phyloP scores from a whole-genome alignment of 1,140 invertebrate species.

The Nymphalis io region DNA sequence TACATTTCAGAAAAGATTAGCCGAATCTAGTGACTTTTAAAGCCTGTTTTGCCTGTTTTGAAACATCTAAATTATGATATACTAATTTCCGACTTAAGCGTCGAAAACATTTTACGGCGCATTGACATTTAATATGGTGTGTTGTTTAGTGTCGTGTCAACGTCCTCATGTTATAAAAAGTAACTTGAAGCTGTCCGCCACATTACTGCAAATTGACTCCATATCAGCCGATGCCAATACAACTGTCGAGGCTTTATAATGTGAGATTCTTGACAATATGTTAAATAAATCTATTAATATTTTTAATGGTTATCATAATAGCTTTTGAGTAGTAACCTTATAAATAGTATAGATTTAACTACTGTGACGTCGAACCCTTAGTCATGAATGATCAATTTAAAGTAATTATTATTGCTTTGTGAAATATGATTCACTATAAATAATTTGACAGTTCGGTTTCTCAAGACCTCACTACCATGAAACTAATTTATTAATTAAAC shows the following conservation, averaged over 20 bases:
- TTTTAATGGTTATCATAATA: constrained; percentile 13
- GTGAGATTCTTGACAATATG: constrained; percentile 30
- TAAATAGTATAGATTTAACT: constrained; percentile 11
- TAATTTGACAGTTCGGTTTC: constrained; percentile 21
- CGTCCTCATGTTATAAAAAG: constrained; percentile 69
- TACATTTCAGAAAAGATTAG: neutral
- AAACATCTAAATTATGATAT: constrained; percentile 10
- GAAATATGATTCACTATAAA: constrained; percentile 29
- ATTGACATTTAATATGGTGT: constrained; percentile 55
- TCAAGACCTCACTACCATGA: constrained; percentile 26
- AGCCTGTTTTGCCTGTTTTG: constrained; percentile 11
- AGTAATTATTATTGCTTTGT: constrained; percentile 30
- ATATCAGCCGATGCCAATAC: constrained; percentile 54
- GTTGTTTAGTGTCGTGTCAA: constrained; percentile 64
- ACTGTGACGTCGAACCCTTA: constrained; percentile 1
- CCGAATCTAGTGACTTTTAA: neutral
- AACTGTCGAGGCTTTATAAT: constrained; percentile 21
- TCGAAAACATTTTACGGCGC: constrained; percentile 53
- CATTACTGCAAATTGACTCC: constrained; percentile 74
- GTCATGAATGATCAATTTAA: constrained; percentile 37
- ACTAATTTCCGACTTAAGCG: constrained; percentile 7
- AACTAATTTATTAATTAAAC: constrained; percentile 24
- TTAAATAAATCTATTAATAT: constrained; percentile 8
- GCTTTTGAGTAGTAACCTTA: constrained; percentile 2
- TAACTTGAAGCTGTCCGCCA: constrained; percentile 64